Conservation (phyloP, 1,140 invertebrate genomes). For the Diorhabda sublineata region DNA sequence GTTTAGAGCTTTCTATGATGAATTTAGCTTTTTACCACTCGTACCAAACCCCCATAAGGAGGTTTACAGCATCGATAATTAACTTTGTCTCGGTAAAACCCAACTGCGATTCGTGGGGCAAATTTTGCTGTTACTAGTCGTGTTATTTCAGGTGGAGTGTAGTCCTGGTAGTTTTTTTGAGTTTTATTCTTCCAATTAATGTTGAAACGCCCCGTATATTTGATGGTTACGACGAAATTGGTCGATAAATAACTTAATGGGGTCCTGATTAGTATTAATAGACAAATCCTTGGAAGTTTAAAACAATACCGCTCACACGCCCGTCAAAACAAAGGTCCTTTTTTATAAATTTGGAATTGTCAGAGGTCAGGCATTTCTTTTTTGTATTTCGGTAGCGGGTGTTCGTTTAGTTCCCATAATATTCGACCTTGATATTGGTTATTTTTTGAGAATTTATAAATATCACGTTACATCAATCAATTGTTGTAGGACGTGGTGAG, state of each 20-base stretch:
- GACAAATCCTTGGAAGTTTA: conserved; percentile 9
- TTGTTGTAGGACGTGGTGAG: neutral
- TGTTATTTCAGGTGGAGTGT: too few species aligned
- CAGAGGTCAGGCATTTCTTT: conserved; percentile 11
- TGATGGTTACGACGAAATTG: too few species aligned
- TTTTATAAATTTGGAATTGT: conserved; percentile 13
- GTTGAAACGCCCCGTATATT: too few species aligned
- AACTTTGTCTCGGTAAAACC: too few species aligned
- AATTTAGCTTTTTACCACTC: too few species aligned
- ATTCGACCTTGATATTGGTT: conserved; percentile 12
- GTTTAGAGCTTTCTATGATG: too few species aligned
- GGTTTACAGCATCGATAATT: too few species aligned
- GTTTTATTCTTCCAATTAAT: too few species aligned
- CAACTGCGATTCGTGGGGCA: too few species aligned
- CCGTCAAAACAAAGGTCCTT: conserved; percentile 9
- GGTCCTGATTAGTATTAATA: neutral
- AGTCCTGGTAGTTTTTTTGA: too few species aligned
- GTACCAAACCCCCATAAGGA: too few species aligned
- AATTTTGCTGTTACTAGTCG: too few species aligned
- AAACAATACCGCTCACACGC: conserved; percentile 10
- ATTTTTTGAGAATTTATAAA: conserved; percentile 7
- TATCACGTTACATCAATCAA: conserved; percentile 2
- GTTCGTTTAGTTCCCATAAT: conserved; percentile 4
- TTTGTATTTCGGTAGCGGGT: conserved; percentile 3
- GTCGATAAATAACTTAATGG: neutral